Evolutionary conservation across 53 echinoderm and acorn worm genomes (phyloP).

Genomic region (Holothuria scabra): DNA sequence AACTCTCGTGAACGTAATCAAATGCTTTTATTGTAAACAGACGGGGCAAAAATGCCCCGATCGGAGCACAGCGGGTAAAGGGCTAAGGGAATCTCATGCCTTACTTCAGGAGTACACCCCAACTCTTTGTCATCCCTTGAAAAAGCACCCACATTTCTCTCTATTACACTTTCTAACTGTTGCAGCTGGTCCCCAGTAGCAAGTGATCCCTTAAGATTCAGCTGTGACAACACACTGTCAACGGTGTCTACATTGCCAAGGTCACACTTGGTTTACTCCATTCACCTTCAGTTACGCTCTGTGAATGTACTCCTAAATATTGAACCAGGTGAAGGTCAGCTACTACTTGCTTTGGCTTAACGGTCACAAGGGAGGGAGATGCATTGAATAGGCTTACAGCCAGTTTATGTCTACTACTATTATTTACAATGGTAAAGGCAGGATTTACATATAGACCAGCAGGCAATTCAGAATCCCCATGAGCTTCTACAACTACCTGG

Average conservation of each 20-base stretch:
- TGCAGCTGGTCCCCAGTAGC: neutral
- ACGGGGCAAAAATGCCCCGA: too few species aligned
- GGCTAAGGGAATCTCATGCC: too few species aligned
- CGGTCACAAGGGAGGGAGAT: neutral
- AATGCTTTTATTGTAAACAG: too few species aligned
- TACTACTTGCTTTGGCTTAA: neutral
- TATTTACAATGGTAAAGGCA: neutral
- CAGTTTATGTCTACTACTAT: neutral
- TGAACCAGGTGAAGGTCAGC: neutral
- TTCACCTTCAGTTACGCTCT: neutral
- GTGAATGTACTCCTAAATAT: neutral
- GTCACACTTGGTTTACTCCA: neutral
- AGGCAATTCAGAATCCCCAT: neutral
- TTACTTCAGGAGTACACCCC: slow-evolving; percentile 30
- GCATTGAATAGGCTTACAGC: slow-evolving; percentile 7
- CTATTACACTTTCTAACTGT: neutral
- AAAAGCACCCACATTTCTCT: neutral
- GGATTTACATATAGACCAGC: neutral
- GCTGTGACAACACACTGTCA: too few species aligned
- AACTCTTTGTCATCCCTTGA: slow-evolving; percentile 32
- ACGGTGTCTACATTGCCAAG: too few species aligned
- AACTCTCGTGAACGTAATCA: too few species aligned
- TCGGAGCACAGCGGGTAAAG: too few species aligned
- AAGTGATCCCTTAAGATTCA: too few species aligned
- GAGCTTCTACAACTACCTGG: neutral